phyloP scores from a whole-genome alignment of 2,113 vertebrate genomes.

The Harpagus bidentatus region DNA sequence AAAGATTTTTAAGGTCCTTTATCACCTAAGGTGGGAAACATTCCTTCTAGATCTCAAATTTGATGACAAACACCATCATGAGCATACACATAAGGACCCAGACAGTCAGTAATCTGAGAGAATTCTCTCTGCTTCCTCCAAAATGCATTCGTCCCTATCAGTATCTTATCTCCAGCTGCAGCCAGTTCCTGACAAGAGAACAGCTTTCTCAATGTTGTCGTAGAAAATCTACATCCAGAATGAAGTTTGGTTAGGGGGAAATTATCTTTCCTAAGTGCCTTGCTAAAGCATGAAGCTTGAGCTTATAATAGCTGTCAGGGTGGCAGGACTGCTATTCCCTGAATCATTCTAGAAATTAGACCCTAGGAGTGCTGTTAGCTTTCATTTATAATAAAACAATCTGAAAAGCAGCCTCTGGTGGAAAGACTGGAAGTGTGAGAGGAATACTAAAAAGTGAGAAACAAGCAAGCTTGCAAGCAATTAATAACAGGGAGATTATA shows the following conservation, averaged over 20 bases:
- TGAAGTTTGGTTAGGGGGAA: not conserved
- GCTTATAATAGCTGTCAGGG: not conserved
- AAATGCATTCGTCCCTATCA: not conserved
- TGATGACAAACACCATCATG: not conserved
- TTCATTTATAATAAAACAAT: not conserved
- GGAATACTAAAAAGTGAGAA: not conserved
- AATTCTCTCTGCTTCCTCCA: not conserved
- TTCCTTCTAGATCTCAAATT: not conserved
- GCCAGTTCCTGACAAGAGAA: not conserved
- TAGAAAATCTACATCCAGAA: not conserved
- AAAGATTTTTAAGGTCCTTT: not conserved
- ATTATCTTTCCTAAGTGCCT: not conserved
- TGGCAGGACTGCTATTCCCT: not conserved
- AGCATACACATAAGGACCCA: fast-evolving
- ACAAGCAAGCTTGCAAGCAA: not conserved
- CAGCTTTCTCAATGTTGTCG: not conserved
- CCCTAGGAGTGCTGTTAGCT: not conserved
- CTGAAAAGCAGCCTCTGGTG: not conserved
- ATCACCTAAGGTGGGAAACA: not conserved
- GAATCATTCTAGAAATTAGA: not conserved
- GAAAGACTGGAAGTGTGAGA: not conserved
- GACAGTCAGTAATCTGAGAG: not conserved
- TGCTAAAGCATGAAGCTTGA: not conserved
- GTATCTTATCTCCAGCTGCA: not conserved
- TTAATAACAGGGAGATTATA: not conserved